Percentiles rank a stretch among this genome's conserved stretches.
Evolutionary conservation across 2,797 vertebrate species (phyloP).

Genomic region (Amazona finschi): DNA sequence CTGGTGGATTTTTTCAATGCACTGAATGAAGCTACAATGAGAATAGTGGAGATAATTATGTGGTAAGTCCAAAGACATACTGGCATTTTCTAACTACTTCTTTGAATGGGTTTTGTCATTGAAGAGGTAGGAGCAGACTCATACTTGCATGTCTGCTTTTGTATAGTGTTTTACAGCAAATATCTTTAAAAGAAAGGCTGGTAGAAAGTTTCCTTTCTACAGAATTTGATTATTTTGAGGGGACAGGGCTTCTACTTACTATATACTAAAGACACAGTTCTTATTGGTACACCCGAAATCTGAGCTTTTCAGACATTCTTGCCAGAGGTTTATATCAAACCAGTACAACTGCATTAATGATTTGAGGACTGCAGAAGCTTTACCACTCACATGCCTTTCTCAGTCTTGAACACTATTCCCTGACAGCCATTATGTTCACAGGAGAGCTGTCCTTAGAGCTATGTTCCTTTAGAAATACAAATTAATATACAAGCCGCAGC

Average conservation of each 20-base stretch:
- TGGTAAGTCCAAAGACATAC: constrained; percentile 79
- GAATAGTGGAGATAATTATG: constrained; percentile 96
- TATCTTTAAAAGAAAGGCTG: neutral
- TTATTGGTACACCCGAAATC: neutral
- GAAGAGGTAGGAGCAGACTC: neutral
- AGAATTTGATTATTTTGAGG: neutral
- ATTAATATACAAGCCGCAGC: neutral
- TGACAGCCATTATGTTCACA: neutral
- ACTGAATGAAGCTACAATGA: constrained; percentile 95
- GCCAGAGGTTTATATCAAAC: neutral
- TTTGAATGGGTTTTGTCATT: neutral
- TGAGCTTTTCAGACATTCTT: neutral
- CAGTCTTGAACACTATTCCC: neutral
- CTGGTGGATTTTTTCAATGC: constrained; percentile 96
- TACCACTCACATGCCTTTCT: neutral
- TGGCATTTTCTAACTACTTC: neutral
- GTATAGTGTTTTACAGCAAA: neutral
- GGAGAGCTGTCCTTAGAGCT: neutral
- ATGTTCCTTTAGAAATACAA: neutral
- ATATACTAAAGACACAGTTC: neutral
- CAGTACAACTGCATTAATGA: neutral
- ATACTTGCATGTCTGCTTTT: neutral
- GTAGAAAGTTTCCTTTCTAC: neutral
- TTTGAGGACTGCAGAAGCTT: neutral
- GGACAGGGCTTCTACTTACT: neutral